Evolutionary conservation across 2,888 invertebrate species (phyloP).

Genomic region (Craniophora ligustri): DNA sequence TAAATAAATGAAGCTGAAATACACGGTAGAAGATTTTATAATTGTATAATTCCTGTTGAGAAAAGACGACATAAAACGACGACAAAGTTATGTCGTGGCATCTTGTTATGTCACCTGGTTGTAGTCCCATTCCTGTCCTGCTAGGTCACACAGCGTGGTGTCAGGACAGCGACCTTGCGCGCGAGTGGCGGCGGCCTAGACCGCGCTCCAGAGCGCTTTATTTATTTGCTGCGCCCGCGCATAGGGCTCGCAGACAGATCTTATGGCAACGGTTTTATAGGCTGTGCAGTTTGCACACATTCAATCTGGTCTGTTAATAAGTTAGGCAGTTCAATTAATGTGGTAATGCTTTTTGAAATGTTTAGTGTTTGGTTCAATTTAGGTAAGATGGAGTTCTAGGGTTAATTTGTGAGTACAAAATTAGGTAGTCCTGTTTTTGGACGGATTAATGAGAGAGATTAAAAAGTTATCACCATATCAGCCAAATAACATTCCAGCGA

Average conservation of each 20-base stretch:
- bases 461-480: no score
- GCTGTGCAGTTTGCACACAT: slow-evolving; percentile 23
- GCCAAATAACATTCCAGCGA: no score
- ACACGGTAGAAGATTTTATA: no score
- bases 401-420: no score
- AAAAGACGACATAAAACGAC: no score
- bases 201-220: slow-evolving; percentile 60
- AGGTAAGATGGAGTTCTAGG: no score
- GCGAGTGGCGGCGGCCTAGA: slow-evolving; percentile 68
- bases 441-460: no score
- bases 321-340: slow-evolving; percentile 22
- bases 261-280: slow-evolving; percentile 27
- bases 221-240: slow-evolving; percentile 61
- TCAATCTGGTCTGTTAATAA: slow-evolving; percentile 11
- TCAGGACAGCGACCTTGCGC: slow-evolving; percentile 64
- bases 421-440: no score
- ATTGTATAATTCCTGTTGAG: no score
- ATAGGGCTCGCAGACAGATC: slow-evolving; percentile 45
- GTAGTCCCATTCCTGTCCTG: slow-evolving; percentile 29
- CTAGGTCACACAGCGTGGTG: slow-evolving; percentile 40
- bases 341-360: background rate
- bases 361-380: no score
- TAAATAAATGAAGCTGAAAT: no score
- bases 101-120: background rate
- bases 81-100: background rate